These are phyloP conservation scores for Popillia japonica DNA, from an alignment of 1,140 invertebrate species.

Conservation along the genomic window DNA sequence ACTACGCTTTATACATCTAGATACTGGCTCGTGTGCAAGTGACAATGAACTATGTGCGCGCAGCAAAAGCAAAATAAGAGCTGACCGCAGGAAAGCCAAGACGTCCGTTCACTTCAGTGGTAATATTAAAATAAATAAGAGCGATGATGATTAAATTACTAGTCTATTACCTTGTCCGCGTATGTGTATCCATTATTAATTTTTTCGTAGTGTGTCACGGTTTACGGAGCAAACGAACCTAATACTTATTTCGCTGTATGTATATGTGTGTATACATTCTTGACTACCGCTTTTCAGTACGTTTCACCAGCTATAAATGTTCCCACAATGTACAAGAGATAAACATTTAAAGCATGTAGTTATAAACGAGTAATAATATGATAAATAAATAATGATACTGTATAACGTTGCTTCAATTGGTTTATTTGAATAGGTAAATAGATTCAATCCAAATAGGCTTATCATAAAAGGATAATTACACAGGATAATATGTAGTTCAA, in stretches of 20 bases:
- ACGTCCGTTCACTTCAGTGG: conserved; percentile 13
- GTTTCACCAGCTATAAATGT: background rate
- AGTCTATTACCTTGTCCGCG: conserved; percentile 8
- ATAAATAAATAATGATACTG: conserved; percentile 2
- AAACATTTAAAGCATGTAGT: background rate
- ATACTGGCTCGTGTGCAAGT: background rate
- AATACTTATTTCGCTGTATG: background rate
- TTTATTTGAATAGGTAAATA: background rate
- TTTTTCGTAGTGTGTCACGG: conserved; percentile 23
- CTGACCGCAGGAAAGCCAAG: conserved; percentile 22
- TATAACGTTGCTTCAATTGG: background rate
- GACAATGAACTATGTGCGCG: conserved; percentile 16
- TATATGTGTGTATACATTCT: background rate
- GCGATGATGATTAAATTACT: conserved; percentile 30
- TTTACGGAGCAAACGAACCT: conserved; percentile 24
- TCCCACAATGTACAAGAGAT: background rate
- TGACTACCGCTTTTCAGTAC: background rate
- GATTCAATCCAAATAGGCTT: background rate
- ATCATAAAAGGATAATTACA: too few relatives aligned
- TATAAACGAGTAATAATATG: background rate
- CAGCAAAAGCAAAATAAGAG: conserved; percentile 8
- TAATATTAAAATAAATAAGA: conserved; percentile 27
- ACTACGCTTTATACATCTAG: background rate
- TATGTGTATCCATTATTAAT: background rate
- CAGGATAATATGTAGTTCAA: too few relatives aligned